phyloP scores from a whole-genome alignment of 2,113 vertebrate species.

The chimpanzee (Pan troglodytes) region NHGRI_mPanTro3-v2.1_pri NC_072422.2:33551001-33551500 shows the following conservation, averaged over 20 bases:
- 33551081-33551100: neutral
- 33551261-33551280: fast-evolving
- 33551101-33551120: too few species aligned
- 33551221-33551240: neutral
- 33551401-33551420: too few species aligned
- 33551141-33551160: too few species aligned
- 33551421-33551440: too few species aligned
- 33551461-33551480: too few species aligned
- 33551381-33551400: too few species aligned
- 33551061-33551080: neutral
- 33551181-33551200: too few species aligned
- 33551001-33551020: neutral
- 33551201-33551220: fast-evolving
- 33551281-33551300: neutral
- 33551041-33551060: too few species aligned
- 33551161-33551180: neutral
- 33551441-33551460: too few species aligned
- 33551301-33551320: neutral
- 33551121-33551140: neutral
- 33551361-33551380: too few species aligned
- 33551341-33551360: too few species aligned
- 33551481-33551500: too few species aligned
- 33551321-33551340: neutral
- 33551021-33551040: fast-evolving
- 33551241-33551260: neutral